A percentile compares a stretch with the other conserved stretches of the same genome.
Conservation (phyloP, 2,113 vertebrate species). For the Neomonachus schauinslandi region DNA sequence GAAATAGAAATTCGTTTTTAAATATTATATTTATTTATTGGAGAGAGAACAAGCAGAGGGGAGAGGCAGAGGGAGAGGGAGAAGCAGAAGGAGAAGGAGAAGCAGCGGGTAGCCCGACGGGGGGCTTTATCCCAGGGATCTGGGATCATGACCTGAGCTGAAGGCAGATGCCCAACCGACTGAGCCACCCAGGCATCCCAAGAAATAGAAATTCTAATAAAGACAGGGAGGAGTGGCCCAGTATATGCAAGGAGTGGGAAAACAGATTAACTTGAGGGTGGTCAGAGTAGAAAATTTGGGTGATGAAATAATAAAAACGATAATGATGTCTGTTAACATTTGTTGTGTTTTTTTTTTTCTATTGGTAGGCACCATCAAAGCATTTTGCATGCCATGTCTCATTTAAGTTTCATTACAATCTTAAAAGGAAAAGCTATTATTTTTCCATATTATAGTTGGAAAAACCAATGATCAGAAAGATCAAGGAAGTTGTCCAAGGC, state of each 20-base stretch:
- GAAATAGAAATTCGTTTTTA: neutral
- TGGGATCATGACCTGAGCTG: no score
- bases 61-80: no score
- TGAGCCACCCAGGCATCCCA: neutral
- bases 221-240: neutral
- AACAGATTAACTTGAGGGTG: neutral
- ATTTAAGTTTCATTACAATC: neutral
- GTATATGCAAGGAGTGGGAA: neutral
- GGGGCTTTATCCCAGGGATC: no score
- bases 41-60: no score
- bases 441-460: neutral
- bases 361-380: neutral
- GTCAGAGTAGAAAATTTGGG: neutral
- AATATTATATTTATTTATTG: no score
- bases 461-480: neutral
- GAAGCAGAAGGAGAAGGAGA: no score
- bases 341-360: neutral
- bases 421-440: neutral
- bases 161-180: no score
- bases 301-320: neutral
- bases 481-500: neutral
- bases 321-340: neutral
- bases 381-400: neutral
- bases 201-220: neutral
- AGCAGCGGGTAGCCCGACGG: no score